phyloP scores from a whole-genome alignment of 1,140 invertebrate genomes.

The Drosophila jambulina region DNA sequence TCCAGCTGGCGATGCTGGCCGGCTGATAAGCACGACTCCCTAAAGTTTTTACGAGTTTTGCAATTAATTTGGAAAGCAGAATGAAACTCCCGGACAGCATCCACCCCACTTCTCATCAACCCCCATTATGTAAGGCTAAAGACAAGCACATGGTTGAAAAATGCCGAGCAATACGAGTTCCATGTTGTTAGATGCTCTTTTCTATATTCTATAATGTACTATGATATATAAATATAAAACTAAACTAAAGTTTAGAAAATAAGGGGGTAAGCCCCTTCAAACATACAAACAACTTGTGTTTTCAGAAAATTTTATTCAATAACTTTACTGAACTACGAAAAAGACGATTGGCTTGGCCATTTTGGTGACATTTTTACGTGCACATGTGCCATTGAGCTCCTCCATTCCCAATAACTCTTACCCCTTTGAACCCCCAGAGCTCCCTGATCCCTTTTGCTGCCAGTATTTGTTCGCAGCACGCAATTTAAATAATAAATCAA shows the following conservation, averaged over 20 bases:
- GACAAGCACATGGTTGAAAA: not conserved
- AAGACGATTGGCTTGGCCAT: not conserved
- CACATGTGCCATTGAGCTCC: conserved; percentile 20
- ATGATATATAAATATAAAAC: not conserved
- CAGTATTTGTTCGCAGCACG: conserved; percentile 28
- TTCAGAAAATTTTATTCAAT: not conserved
- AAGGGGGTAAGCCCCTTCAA: not conserved
- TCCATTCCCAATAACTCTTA: conserved; percentile 5
- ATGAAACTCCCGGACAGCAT: conserved; percentile 10
- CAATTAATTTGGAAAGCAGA: conserved; percentile 62
- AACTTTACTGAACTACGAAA: not conserved
- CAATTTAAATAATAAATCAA: conserved; percentile 73
- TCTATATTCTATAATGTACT: not conserved
- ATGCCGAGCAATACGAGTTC: not conserved
- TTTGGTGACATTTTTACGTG: not conserved
- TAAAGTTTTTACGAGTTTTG: conserved; percentile 53
- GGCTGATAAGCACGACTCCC: conserved; percentile 51
- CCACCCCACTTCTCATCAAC: not conserved
- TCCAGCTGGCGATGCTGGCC: conserved; percentile 39
- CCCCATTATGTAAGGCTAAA: conserved; percentile 34
- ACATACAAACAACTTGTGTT: not conserved
- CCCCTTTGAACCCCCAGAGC: not conserved
- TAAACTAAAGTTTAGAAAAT: not conserved
- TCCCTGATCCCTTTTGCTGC: conserved; percentile 14
- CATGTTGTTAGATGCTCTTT: not conserved